These are phyloP conservation scores for Gisinianus flammeolus DNA, from an alignment of 2,888 invertebrate genomes.

Conservation along the genomic window DNA sequence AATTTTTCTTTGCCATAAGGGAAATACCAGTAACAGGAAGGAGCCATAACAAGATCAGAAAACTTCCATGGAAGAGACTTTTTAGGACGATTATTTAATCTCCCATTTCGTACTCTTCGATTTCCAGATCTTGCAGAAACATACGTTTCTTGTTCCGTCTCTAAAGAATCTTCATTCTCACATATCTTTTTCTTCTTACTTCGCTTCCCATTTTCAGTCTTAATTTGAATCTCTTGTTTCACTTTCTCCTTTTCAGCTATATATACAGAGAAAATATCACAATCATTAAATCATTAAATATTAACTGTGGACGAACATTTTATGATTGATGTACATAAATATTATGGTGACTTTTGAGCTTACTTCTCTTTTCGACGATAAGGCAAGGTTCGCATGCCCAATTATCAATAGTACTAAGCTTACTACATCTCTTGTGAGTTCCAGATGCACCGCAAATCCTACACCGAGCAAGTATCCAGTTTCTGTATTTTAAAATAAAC, in stretches of 20 bases:
- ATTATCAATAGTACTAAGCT: slow-evolving; percentile 61
- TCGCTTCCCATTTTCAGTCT: neutral
- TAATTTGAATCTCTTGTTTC: slow-evolving; percentile 7
- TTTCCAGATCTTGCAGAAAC: slow-evolving; percentile 37
- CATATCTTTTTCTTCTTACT: neutral
- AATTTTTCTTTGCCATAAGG: slow-evolving; percentile 43
- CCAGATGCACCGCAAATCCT: slow-evolving; percentile 67
- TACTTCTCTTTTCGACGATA: slow-evolving; percentile 37
- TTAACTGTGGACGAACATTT: too few species aligned
- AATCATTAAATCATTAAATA: neutral
- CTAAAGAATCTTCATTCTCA: slow-evolving; percentile 11
- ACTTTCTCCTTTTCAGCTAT: slow-evolving; percentile 36
- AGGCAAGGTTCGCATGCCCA: slow-evolving; percentile 65
- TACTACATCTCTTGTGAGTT: slow-evolving; percentile 65
- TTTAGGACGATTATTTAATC: slow-evolving; percentile 28
- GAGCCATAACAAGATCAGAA: slow-evolving; percentile 40
- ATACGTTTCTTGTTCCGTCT: slow-evolving; percentile 22
- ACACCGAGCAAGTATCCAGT: slow-evolving; percentile 67
- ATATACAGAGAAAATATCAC: neutral
- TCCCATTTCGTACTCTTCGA: slow-evolving; percentile 36
- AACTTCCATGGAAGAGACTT: slow-evolving; percentile 32
- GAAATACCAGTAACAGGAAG: slow-evolving; percentile 47
- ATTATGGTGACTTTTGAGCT: neutral
- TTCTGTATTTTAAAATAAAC: slow-evolving; percentile 59
- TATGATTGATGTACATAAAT: neutral